Evolutionary conservation across 2,113 vertebrate species (phyloP), one percentile per base, ranked within the genome.

Genomic region (Cebus imitator): DNA sequence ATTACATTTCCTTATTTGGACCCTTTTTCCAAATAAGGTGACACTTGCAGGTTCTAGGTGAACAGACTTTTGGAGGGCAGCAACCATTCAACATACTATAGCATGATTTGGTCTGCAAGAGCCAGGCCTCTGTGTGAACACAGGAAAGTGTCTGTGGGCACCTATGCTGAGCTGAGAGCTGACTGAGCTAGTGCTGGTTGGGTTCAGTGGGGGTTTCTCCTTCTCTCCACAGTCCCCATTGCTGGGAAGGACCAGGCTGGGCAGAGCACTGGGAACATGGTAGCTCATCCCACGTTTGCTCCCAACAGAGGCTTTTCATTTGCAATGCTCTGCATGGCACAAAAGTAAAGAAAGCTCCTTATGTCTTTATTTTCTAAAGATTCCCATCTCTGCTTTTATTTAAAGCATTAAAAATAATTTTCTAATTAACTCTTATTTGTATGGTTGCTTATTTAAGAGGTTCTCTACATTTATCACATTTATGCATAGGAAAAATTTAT

Each of bases 351-450:
- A 93, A 88, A 72, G 16, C 30, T 86, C 66, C 2, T 43, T 57
- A 43, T 45, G 10, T 43, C 3, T 16, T 32, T 18, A 27, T 92
- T 92, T 95, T 68, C 90, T 94, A 50, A 87, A 86, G 78, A 55
- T 32, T 50, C 23, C 0, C 37, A 25, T 52, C 35, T 64, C 14
- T 58, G 43, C 30, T 83, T 83, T 95, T 80, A 91, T 90, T 95
- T 90, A 90, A 3, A 83, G 66, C 70, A 89, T 80, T 80, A 18
- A 94, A 90, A 82, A 73, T 82, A 90, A 78, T 64, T 75, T 66
- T 96, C 78, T 91, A 57, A 85, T 52, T 80, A 86, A 40, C 45
- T 64, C 27, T 61, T 45, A 90, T 80, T 76, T 92, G 27, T 79
- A 23, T 48, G 52, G 12, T 66, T 79, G 50, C 61, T 91, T 90